phyloP scores from a whole-genome alignment of 1,140 invertebrate genomes.

The Pogonomyrmex barbatus region DNA sequence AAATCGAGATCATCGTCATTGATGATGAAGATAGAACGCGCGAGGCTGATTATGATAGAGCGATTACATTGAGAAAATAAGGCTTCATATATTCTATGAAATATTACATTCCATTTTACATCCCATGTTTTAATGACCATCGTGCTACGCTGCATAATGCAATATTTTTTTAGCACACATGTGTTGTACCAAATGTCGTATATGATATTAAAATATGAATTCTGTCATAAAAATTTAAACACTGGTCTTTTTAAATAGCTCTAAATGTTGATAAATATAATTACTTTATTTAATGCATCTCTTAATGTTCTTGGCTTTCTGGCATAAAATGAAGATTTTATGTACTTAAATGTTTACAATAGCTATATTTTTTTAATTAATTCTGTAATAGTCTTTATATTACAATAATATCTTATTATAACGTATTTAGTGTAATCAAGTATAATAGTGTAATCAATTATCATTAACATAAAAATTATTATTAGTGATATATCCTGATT shows the following conservation, averaged over 20 bases:
- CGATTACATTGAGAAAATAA: slow-evolving; percentile 24
- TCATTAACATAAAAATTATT: background rate
- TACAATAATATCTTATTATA: background rate
- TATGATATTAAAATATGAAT: slow-evolving; percentile 45
- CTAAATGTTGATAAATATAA: slow-evolving; percentile 1
- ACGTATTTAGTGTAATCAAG: background rate
- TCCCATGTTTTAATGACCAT: slow-evolving; percentile 44
- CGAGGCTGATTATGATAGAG: slow-evolving; percentile 25
- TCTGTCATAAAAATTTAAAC: slow-evolving; percentile 21
- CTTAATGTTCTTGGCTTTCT: slow-evolving; percentile 2
- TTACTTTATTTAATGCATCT: slow-evolving; percentile 17
- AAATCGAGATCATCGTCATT: slow-evolving; percentile 1
- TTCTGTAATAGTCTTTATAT: background rate
- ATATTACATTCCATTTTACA: background rate
- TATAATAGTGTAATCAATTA: background rate
- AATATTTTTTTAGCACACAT: slow-evolving; percentile 7
- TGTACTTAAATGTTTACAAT: background rate
- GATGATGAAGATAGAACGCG: background rate
- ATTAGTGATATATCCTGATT: background rate
- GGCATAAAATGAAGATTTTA: background rate
- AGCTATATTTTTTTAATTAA: background rate
- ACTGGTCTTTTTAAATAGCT: slow-evolving; percentile 8
- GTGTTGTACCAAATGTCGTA: background rate
- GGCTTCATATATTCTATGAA: background rate
- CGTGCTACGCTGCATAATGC: slow-evolving; percentile 38